Percentiles rank a stretch among this genome's conserved stretches.
Conservation (phyloP, 2,113 vertebrate genomes). For the Rhabdornis inornatus region DNA sequence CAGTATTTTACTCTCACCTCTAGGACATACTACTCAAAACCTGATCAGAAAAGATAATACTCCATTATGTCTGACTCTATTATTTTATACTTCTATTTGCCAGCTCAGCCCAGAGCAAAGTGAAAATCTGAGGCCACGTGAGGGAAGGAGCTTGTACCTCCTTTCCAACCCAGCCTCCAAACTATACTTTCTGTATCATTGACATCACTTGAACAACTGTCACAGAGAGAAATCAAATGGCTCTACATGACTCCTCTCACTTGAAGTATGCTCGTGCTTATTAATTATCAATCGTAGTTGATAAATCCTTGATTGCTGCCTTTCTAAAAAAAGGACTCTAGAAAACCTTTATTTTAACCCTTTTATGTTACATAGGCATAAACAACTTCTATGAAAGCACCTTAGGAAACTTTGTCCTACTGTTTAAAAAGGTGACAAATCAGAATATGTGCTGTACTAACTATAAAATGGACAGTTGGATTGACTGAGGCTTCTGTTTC, state of each 20-base stretch:
- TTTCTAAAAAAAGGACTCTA: constrained; percentile 22
- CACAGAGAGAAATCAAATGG: constrained; percentile 31
- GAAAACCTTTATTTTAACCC: constrained; percentile 17
- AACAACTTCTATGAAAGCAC: background rate
- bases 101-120: background rate
- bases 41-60: background rate
- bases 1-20: background rate
- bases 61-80: background rate
- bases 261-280: constrained; percentile 21
- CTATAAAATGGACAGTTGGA: background rate
- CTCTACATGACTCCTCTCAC: constrained; percentile 34
- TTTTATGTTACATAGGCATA: background rate
- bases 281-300: constrained; percentile 29
- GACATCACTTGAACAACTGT: constrained; percentile 24
- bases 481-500: background rate
- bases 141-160: background rate
- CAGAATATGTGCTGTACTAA: background rate
- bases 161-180: background rate
- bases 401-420: background rate
- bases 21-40: background rate
- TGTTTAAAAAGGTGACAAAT: background rate
- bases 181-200: background rate
- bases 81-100: background rate
- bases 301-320: constrained; percentile 42
- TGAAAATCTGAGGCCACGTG: background rate